Conservation (phyloP, 2,888 invertebrate species). For the Eueremaeus valkanovi region DNA sequence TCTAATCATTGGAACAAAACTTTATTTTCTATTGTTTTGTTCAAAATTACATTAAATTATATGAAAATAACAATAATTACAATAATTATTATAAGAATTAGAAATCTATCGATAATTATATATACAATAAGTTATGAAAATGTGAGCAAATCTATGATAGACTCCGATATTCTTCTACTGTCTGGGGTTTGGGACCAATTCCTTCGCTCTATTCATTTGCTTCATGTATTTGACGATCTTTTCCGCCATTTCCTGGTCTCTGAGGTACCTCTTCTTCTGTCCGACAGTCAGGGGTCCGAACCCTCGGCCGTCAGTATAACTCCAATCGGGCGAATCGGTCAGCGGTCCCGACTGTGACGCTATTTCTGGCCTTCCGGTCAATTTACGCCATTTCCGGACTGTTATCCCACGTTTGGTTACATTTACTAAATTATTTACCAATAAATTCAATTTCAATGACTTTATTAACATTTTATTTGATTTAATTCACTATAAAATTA, state of each 20-base stretch:
- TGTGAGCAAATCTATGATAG: too few relatives aligned
- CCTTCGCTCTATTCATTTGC: conserved; percentile 16
- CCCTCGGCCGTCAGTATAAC: conserved; percentile 39
- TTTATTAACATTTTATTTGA: conserved; percentile 6
- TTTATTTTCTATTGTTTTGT: too few relatives aligned
- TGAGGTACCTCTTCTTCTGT: conserved; percentile 36
- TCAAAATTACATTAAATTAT: too few relatives aligned
- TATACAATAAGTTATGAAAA: too few relatives aligned
- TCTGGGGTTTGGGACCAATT: conserved; percentile 25
- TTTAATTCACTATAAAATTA: too few relatives aligned
- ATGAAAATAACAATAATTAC: too few relatives aligned
- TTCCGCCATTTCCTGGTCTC: conserved; percentile 35
- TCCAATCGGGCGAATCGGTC: conserved; percentile 37
- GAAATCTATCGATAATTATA: too few relatives aligned
- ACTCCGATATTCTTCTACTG: too few relatives aligned
- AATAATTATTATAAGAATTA: too few relatives aligned
- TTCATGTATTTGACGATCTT: conserved; percentile 20
- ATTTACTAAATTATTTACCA: neutral
- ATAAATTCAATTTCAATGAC: conserved; percentile 8
- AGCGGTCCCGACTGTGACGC: conserved; percentile 15
- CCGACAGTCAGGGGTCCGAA: conserved; percentile 36
- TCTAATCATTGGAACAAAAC: too few relatives aligned
- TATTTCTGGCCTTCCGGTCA: conserved; percentile 2
- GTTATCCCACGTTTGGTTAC: conserved; percentile 11
- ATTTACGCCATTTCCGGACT: conserved; percentile 35